Percentiles rank a stretch among this genome's conserved stretches.
phyloP scores from a whole-genome alignment of 2,888 invertebrate species.

The Hirtodrosophila alboralis region DNA sequence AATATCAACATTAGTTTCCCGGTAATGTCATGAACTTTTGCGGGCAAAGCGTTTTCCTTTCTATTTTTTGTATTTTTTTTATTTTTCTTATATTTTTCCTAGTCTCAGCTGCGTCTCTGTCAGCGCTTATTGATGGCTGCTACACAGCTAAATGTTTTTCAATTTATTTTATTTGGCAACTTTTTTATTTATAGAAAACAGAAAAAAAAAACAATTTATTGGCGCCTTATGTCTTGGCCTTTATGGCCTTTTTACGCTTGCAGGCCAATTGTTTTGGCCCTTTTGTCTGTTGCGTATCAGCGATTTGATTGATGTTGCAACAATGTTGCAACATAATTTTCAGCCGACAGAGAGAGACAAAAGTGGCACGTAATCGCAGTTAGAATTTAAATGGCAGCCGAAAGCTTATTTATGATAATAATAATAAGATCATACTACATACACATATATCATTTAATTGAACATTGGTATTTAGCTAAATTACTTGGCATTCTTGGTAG shows the following conservation, averaged over 20 bases:
- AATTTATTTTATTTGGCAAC: constrained; percentile 73
- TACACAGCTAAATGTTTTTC: constrained; percentile 75
- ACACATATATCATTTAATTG: constrained; percentile 30
- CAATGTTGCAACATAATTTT: constrained; percentile 73
- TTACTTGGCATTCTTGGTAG: neutral
- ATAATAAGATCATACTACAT: no score
- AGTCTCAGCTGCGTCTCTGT: constrained; percentile 75
- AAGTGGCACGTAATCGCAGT: constrained; percentile 60
- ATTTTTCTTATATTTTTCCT: constrained; percentile 7
- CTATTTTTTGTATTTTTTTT: no score
- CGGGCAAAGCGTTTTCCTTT: constrained; percentile 12
- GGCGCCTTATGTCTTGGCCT: constrained; percentile 56
- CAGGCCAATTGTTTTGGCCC: constrained; percentile 41
- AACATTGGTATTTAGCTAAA: constrained; percentile 10
- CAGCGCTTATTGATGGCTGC: constrained; percentile 77
- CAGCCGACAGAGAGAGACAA: constrained; percentile 45
- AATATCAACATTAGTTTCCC: constrained; percentile 76
- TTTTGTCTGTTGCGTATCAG: constrained; percentile 46
- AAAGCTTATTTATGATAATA: constrained; percentile 12
- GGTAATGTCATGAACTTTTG: constrained; percentile 74
- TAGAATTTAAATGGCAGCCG: constrained; percentile 42
- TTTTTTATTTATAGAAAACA: constrained; percentile 12
- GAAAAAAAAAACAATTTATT: constrained; percentile 67
- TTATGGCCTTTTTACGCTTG: constrained; percentile 34
- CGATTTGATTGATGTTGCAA: constrained; percentile 72